Evolutionary conservation across 2,113 vertebrate species (phyloP).

Genomic region (Xiphias gladius): DNA sequence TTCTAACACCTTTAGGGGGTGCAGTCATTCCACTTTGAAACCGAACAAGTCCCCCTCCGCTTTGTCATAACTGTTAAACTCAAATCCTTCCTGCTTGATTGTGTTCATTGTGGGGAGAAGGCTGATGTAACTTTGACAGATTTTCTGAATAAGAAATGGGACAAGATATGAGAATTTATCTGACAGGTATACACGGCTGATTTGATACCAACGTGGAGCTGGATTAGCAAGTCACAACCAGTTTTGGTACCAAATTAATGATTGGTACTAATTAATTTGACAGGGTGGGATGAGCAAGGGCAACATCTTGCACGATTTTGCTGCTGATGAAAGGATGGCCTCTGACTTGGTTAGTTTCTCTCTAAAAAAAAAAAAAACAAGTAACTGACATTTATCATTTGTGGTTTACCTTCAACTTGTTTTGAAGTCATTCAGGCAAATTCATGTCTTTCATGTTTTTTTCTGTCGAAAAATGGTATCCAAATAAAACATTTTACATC

Average conservation of each 20-base stretch:
- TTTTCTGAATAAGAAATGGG: slow-evolving; percentile 81
- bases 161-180: slow-evolving; percentile 81
- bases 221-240: slow-evolving; percentile 74
- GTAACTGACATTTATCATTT: slow-evolving; percentile 52
- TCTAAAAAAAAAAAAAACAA: slow-evolving; percentile 64
- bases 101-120: slow-evolving; percentile 79
- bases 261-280: slow-evolving; percentile 82
- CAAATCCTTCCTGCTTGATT: slow-evolving; percentile 79
- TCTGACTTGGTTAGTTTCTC: slow-evolving; percentile 46
- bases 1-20: slow-evolving; percentile 89
- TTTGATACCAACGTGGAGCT: slow-evolving; percentile 76
- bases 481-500: neutral
- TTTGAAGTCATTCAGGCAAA: slow-evolving; percentile 21
- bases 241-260: slow-evolving; percentile 75
- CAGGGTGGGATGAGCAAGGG: slow-evolving; percentile 69
- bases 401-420: neutral
- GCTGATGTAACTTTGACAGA: slow-evolving; percentile 77
- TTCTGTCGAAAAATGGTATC: neutral
- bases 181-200: slow-evolving; percentile 82
- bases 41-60: slow-evolving; percentile 50
- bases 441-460: neutral
- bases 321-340: slow-evolving; percentile 61
- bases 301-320: slow-evolving; percentile 50
- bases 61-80: slow-evolving; percentile 80
- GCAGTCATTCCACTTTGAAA: slow-evolving; percentile 91